Conservation (phyloP, 2,113 vertebrate species). For the Pachyramphus minor region DNA sequence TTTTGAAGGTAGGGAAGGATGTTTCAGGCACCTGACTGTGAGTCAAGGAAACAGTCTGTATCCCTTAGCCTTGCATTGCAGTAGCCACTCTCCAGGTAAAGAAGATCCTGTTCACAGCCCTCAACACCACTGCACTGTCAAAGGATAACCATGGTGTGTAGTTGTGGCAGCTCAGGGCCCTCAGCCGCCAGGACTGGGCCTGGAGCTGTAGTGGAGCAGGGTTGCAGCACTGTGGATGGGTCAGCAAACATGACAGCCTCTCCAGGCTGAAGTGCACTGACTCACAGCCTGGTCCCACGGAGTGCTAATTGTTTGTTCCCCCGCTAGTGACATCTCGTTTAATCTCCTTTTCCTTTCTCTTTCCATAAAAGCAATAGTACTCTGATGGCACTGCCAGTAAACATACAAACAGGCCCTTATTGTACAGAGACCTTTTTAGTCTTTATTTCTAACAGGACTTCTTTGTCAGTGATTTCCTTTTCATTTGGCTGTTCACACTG, state of each 20-base stretch:
- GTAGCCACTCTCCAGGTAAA: background rate
- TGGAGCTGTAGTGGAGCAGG: fast-evolving
- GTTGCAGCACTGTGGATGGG: background rate
- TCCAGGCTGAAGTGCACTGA: background rate
- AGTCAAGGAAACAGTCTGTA: background rate
- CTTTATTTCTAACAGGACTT: background rate
- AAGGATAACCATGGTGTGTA: background rate
- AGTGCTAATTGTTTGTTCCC: background rate
- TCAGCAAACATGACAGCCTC: background rate
- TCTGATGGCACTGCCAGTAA: background rate
- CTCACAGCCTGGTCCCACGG: background rate
- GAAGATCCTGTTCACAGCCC: background rate
- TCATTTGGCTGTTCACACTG: background rate
- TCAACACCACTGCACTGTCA: background rate
- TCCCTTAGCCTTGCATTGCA: background rate
- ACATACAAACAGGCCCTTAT: background rate
- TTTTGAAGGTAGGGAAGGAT: background rate
- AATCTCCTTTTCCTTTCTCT: background rate
- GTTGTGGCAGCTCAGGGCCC: background rate
- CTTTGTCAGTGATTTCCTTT: slow-evolving; percentile 16
- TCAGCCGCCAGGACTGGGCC: background rate
- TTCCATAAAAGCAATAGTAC: background rate
- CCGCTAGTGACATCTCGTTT: background rate
- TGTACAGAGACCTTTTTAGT: background rate
- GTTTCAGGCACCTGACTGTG: background rate